These are phyloP conservation scores for Rhinoraja longicauda DNA, from an alignment of 2,797 vertebrate species.

Conservation along the genomic window DNA sequence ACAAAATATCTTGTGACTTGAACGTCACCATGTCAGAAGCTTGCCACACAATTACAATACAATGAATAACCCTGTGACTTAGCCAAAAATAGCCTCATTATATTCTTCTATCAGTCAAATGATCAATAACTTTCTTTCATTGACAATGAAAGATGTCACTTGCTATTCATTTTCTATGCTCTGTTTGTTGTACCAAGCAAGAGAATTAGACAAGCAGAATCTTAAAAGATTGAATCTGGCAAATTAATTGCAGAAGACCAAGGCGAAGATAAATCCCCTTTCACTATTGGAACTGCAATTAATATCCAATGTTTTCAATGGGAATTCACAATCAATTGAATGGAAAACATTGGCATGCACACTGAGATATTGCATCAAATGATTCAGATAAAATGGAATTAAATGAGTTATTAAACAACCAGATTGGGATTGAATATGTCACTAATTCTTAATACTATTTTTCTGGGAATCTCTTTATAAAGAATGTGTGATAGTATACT, in stretches of 20 bases:
- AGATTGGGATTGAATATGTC: too few species aligned
- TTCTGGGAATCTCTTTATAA: not conserved
- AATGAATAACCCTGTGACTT: slow-evolving; percentile 11
- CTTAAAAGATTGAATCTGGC: not conserved
- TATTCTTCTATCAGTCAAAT: slow-evolving; percentile 30
- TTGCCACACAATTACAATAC: slow-evolving; percentile 18
- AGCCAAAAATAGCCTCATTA: slow-evolving; percentile 24
- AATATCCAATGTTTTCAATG: slow-evolving; percentile 27
- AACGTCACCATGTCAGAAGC: not conserved
- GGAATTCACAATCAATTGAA: slow-evolving; percentile 25
- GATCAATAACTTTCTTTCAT: slow-evolving; percentile 34
- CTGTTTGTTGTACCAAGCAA: not conserved
- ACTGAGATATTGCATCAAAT: not conserved
- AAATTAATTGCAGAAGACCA: slow-evolving; percentile 31
- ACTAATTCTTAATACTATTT: too few species aligned
- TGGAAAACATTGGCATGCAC: not conserved
- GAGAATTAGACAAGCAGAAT: slow-evolving; percentile 12
- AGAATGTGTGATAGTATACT: not conserved
- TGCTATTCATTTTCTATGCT: slow-evolving; percentile 33
- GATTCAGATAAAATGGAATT: not conserved
- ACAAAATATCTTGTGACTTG: slow-evolving; percentile 25
- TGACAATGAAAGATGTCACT: slow-evolving; percentile 21
- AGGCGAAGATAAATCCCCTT: not conserved
- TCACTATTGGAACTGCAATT: not conserved
- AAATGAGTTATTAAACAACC: not conserved